Conservation (phyloP, 1,140 invertebrate species). For the Archivesica marissinica region DNA sequence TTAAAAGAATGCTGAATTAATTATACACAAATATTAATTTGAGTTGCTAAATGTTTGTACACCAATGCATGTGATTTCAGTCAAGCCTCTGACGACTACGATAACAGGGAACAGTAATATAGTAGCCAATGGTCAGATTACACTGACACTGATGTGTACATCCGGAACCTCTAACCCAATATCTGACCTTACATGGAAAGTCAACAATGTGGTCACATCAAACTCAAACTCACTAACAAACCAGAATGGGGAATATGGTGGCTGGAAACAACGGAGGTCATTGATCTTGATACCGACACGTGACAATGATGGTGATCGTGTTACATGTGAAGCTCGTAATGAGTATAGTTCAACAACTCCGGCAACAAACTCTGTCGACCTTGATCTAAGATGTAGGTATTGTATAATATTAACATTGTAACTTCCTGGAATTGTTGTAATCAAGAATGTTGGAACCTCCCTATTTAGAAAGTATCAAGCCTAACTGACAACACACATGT, state of each 20-base stretch:
- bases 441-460: too few species aligned
- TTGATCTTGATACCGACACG: background rate
- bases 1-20: background rate
- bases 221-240: background rate
- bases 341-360: too few species aligned
- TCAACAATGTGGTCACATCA: background rate
- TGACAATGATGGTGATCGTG: background rate
- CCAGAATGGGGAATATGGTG: conserved; percentile 6
- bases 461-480: too few species aligned
- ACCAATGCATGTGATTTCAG: background rate
- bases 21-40: background rate
- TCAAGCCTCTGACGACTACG: background rate
- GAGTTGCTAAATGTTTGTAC: background rate
- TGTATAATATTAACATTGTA: too few species aligned
- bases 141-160: background rate
- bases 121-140: background rate
- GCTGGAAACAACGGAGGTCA: background rate
- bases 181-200: background rate
- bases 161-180: conserved; percentile 7
- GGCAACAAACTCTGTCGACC: too few species aligned
- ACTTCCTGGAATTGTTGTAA: too few species aligned
- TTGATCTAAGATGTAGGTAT: too few species aligned
- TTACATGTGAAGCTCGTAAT: background rate
- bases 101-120: conserved; percentile 8
- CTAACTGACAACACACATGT: too few species aligned